Evolutionary conservation across 1,140 invertebrate genomes (phyloP), one percentile per base, ranked within the genome.

Genomic region (Brachionus manjavacas): DNA sequence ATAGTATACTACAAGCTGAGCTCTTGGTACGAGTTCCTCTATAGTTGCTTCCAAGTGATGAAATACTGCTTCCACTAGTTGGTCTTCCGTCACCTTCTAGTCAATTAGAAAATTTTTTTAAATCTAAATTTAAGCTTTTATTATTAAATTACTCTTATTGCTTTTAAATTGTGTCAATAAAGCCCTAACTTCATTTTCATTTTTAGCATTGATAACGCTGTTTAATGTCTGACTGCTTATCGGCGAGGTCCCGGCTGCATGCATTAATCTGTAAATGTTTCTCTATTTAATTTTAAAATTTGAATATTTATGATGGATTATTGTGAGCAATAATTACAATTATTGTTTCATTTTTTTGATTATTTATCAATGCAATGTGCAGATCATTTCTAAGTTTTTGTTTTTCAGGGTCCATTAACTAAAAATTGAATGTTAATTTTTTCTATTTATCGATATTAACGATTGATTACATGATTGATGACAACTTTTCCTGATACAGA

Each of bases 341-440:
- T 20, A 84, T 41, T 16, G 9, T 35, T 7, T 60, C 66, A 70
- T 84, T 72, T 20, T 74, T 43, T 60, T 84, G 31, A 49, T 70
- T 52, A 12, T 72, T 72, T 41, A 70, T 72, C 39, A 52, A 16
- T 28, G 66, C 81, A 23, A 84, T 84, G 12, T 84, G 66, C 31
- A 68, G 28, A 25, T 68, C 81, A 25, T 84, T 66, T 72, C 43
- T 81, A n/a, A 81, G 25, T 46, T 39, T 81, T 68, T 81, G 79
- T 39, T 72, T 84, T 60, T 72, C 81, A n/a, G 66, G 81, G 12
- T 84, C 81, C 14, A 84, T 66, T 28, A 49, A 20, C 78, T 60
- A 35, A 80, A 31, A 60, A 16, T 11, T 16, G 12, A 49, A 8
- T 4, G 4, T 76, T 16, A 20, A 46, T 46, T 72, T 8, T 23